phyloP scores from a whole-genome alignment of 2,888 invertebrate species.

The Serripes groenlandicus region DNA sequence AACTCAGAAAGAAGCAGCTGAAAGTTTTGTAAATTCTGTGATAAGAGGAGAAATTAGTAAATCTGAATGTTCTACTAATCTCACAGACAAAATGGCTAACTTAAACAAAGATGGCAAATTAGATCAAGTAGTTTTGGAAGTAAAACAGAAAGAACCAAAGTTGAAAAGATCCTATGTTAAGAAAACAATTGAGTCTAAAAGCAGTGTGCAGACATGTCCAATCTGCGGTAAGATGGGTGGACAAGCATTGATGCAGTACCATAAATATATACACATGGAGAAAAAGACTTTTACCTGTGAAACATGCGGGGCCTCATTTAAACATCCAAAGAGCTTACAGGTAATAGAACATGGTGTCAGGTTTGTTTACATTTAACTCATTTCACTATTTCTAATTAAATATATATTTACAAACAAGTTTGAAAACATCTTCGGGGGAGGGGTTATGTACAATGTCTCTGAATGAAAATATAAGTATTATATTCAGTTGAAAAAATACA shows the following conservation, averaged over 20 bases:
- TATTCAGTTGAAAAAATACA: no score
- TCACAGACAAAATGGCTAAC: neutral
- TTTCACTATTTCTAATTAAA: no score
- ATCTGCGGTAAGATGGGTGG: slow-evolving; percentile 48
- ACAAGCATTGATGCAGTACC: slow-evolving; percentile 45
- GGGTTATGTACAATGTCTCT: no score
- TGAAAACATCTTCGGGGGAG: no score
- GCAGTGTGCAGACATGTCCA: slow-evolving; percentile 16
- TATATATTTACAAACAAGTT: no score
- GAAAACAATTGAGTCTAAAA: neutral
- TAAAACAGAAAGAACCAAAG: neutral
- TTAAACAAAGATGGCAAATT: neutral
- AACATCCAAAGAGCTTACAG: slow-evolving; percentile 38
- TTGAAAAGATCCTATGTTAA: neutral
- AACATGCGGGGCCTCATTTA: slow-evolving; percentile 48
- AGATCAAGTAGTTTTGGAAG: neutral
- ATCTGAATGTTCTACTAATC: neutral
- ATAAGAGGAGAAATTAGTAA: neutral
- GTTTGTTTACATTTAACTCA: no score
- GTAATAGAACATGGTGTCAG: slow-evolving; percentile 17
- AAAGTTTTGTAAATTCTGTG: neutral
- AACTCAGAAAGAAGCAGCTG: neutral
- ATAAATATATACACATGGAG: slow-evolving; percentile 49
- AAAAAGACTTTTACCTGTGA: slow-evolving; percentile 49
- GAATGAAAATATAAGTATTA: no score